phyloP scores from a whole-genome alignment of 2,113 vertebrate genomes.

The Archocentrus centrarchus region DNA sequence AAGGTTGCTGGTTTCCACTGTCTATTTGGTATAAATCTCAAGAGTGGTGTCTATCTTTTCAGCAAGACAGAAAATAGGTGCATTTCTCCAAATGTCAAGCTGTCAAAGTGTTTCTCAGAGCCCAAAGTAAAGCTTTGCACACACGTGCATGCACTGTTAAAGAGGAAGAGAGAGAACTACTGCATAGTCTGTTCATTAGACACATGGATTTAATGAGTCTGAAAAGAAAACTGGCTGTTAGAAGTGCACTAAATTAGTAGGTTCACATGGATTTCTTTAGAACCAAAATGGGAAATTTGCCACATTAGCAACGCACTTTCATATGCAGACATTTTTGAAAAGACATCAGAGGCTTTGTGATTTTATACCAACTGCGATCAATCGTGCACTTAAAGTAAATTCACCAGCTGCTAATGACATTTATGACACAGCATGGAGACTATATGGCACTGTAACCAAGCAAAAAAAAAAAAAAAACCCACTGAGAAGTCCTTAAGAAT shows the following conservation, averaged over 20 bases:
- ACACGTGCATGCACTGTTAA: constrained; percentile 16
- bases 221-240: constrained; percentile 84
- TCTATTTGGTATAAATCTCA: neutral
- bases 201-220: constrained; percentile 90
- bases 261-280: constrained; percentile 84
- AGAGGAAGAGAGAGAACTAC: constrained; percentile 9
- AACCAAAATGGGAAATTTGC: constrained; percentile 79
- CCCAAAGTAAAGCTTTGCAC: constrained; percentile 14
- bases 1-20: neutral
- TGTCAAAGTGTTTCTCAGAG: constrained; percentile 11
- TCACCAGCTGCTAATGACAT: constrained; percentile 58
- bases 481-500: constrained; percentile 39
- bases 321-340: constrained; percentile 77
- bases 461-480: neutral
- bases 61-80: neutral
- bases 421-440: constrained; percentile 36
- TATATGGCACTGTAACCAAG: constrained; percentile 51
- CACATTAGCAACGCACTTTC: constrained; percentile 81
- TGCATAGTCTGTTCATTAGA: constrained; percentile 69
- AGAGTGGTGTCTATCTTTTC: neutral
- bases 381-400: constrained; percentile 39
- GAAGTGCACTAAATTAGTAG: constrained; percentile 87
- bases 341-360: constrained; percentile 75
- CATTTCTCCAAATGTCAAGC: neutral
- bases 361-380: constrained; percentile 53